Evolutionary conservation across 2,113 vertebrate genomes (phyloP).

Genomic region (Rana temporaria): DNA sequence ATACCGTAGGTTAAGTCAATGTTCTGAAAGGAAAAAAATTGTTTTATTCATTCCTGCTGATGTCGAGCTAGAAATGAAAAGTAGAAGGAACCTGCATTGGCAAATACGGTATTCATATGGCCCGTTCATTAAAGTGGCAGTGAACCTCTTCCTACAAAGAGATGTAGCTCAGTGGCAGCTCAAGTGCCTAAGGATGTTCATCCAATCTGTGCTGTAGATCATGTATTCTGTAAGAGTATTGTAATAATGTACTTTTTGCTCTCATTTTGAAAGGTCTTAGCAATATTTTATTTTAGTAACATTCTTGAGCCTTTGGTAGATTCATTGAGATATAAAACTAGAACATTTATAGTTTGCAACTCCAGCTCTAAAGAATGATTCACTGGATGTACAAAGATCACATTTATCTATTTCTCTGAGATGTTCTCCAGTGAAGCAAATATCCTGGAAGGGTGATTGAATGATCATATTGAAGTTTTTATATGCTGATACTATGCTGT

Average conservation of each 20-base stretch:
- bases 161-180: constrained; percentile 2
- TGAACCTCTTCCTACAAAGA: neutral
- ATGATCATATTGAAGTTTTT: constrained; percentile 16
- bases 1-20: neutral
- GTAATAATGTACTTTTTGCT: constrained; percentile 29
- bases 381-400: constrained; percentile 19
- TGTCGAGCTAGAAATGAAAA: neutral
- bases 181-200: neutral
- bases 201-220: constrained; percentile 19
- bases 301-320: constrained; percentile 20
- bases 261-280: constrained; percentile 22
- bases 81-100: neutral
- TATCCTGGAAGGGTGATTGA: constrained; percentile 22
- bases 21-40: neutral
- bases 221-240: neutral
- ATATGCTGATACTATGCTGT: neutral
- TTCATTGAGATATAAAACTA: constrained; percentile 44
- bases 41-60: neutral
- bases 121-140: neutral
- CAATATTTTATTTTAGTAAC: constrained; percentile 35
- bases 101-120: neutral
- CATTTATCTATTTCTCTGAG: constrained; percentile 31
- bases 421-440: neutral
- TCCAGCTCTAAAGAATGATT: neutral
- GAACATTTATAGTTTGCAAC: constrained; percentile 5